A percentile compares a stretch with the other conserved stretches of the same genome.
These are phyloP conservation scores for Cosmopolites sordidus DNA, from an alignment of 2,888 invertebrate genomes.

Conservation along the genomic window DNA sequence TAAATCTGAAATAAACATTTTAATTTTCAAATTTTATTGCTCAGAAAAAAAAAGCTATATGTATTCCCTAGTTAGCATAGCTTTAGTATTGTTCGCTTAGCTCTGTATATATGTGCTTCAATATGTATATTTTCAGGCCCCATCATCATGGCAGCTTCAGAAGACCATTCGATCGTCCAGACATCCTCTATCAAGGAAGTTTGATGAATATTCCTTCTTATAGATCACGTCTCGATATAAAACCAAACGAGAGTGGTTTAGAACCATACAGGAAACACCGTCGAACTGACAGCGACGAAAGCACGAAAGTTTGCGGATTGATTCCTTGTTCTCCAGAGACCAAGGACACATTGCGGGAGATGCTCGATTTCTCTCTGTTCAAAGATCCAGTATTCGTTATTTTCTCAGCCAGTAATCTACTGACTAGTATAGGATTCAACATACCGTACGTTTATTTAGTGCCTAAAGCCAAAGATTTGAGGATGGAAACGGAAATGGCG, in stretches of 20 bases:
- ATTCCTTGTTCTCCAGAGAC: slow-evolving; percentile 64
- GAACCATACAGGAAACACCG: slow-evolving; percentile 31
- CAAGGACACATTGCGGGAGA: slow-evolving; percentile 63
- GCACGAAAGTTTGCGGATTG: slow-evolving; percentile 49
- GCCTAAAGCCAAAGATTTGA: slow-evolving; percentile 63
- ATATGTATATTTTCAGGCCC: background rate
- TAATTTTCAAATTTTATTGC: no score
- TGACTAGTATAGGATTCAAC: slow-evolving; percentile 92
- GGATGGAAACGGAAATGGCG: slow-evolving; percentile 56
- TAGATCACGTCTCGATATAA: slow-evolving; percentile 38
- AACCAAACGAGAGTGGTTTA: slow-evolving; percentile 35
- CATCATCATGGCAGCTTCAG: slow-evolving; percentile 47
- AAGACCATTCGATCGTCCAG: slow-evolving; percentile 73
- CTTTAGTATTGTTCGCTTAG: no score
- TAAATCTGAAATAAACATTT: no score
- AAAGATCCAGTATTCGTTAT: slow-evolving; percentile 82
- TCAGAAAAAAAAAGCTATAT: no score
- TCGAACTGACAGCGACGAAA: slow-evolving; percentile 22
- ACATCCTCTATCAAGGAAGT: slow-evolving; percentile 85
- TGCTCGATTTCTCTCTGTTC: slow-evolving; percentile 75
- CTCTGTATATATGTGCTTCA: no score
- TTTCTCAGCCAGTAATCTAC: slow-evolving; percentile 90
- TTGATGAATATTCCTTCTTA: slow-evolving; percentile 49
- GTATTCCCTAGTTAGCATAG: no score
- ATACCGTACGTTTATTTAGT: slow-evolving; percentile 87